phyloP scores from a whole-genome alignment of 2,113 vertebrate genomes.

The Chloroceryle aenea region DNA sequence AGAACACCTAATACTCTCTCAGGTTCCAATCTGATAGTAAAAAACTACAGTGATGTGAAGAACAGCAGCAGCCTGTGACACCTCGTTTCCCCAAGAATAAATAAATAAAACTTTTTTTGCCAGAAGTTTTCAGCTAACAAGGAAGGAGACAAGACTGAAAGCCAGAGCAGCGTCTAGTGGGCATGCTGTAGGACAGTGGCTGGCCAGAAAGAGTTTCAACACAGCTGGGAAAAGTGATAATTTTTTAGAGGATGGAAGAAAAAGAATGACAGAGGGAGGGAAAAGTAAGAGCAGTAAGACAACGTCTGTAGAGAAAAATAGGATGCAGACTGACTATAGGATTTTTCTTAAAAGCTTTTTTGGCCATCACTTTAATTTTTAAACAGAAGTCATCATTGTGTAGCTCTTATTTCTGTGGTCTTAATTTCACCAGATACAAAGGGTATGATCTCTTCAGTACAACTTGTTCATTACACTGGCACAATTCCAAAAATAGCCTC shows the following conservation, averaged over 20 bases:
- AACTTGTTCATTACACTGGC: slow-evolving; percentile 11
- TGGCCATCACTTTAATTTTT: background rate
- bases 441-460: background rate
- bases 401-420: background rate
- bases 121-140: background rate
- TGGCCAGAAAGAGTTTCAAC: background rate
- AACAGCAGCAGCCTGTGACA: background rate
- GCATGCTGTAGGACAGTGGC: background rate
- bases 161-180: too few species aligned
- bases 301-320: background rate
- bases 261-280: background rate
- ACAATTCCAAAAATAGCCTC: slow-evolving; percentile 44
- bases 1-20: background rate
- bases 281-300: background rate
- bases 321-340: background rate
- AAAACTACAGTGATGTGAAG: background rate
- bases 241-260: background rate
- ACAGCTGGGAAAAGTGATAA: background rate
- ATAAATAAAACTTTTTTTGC: background rate
- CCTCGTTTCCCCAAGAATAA: background rate
- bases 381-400: background rate
- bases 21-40: background rate
- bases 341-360: background rate
- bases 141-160: background rate
- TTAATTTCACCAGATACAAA: background rate